Evolutionary conservation across 1,140 invertebrate genomes (phyloP), one percentile per base, ranked within the genome.

Genomic region (Diorhabda carinulata): DNA sequence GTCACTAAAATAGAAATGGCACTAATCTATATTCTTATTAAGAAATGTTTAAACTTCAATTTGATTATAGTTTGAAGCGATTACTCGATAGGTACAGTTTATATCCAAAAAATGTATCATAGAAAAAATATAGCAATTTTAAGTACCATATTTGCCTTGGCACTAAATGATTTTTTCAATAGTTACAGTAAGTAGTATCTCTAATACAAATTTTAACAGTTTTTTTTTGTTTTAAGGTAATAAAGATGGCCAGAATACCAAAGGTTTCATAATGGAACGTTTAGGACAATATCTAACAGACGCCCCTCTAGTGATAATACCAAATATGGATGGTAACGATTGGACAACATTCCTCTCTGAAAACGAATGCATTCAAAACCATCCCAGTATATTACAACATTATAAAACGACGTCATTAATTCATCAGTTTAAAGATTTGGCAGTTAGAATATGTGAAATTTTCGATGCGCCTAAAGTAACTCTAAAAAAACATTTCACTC

Each of bases 271-370:
- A 81, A 82, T 98, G 72, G 95, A 98, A 83, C 89, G 91, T 77
- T 86, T 98, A 63, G 94, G 95, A 0, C 93, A 97, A 80, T 98
- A 98, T 83, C 83, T 98, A 60, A 87, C 90, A 68, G 85, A 89
- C 77, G 78, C 83, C 69, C 82, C 86, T 62, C 80, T 95, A 44
- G 86, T 85, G 6, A 88, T 89, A 74, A 84, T 88, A 5, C 84
- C 88, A 3, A 84, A 89, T 68, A 85, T 86, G 74, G 83, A 84
- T 4, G 82, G 84, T 44, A 88, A 90, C 79, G 84, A 89, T n/a
- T 98, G 95, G 95, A 84, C 89, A 52, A 84, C 89, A 72, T 91
- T 96, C 77, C 78, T 95, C 2, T 79, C 86, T 47, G 87, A 91
- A 72, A 92, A 93, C 78, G 84, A 89, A 58, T 89, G 89, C 78